These are phyloP conservation scores for Drosophila nr. perissopoda DNA, from an alignment of 2,888 invertebrate genomes.

Conservation along the genomic window DNA sequence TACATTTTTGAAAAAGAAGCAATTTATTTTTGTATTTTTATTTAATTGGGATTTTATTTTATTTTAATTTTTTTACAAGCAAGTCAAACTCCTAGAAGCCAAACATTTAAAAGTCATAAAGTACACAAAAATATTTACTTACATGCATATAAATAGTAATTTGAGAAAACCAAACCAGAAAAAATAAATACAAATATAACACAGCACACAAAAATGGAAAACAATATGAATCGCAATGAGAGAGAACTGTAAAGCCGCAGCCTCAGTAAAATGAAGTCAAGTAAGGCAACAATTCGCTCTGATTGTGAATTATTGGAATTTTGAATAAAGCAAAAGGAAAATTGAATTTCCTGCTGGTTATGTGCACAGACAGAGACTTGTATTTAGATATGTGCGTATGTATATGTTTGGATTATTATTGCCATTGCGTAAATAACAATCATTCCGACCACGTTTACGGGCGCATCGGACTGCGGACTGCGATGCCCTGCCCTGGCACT, in stretches of 20 bases:
- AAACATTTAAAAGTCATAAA: slow-evolving; percentile 20
- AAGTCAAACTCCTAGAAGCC: neutral
- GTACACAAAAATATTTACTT: slow-evolving; percentile 22
- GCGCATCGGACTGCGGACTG: slow-evolving; percentile 32
- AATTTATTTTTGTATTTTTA: neutral
- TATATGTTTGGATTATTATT: slow-evolving; percentile 72
- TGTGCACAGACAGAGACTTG: slow-evolving; percentile 46
- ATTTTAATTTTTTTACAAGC: neutral
- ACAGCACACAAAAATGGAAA: neutral
- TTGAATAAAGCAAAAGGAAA: slow-evolving; percentile 61
- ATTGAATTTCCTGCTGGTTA: slow-evolving; percentile 64
- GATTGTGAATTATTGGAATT: slow-evolving; percentile 69
- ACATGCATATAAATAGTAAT: slow-evolving; percentile 3
- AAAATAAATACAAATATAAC: slow-evolving; percentile 13
- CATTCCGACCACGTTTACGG: slow-evolving; percentile 63
- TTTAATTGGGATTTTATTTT: neutral
- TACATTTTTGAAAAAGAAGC: no score
- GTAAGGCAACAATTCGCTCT: slow-evolving; percentile 43
- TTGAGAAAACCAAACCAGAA: neutral
- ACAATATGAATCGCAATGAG: slow-evolving; percentile 39
- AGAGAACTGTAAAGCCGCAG: slow-evolving; percentile 29
- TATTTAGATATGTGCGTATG: slow-evolving; percentile 6
- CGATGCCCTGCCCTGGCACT: slow-evolving; percentile 41
- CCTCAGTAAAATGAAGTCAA: slow-evolving; percentile 39
- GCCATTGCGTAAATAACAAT: slow-evolving; percentile 82